Evolutionary conservation across 1,140 invertebrate genomes (phyloP).

Genomic region (Physella acuta): DNA sequence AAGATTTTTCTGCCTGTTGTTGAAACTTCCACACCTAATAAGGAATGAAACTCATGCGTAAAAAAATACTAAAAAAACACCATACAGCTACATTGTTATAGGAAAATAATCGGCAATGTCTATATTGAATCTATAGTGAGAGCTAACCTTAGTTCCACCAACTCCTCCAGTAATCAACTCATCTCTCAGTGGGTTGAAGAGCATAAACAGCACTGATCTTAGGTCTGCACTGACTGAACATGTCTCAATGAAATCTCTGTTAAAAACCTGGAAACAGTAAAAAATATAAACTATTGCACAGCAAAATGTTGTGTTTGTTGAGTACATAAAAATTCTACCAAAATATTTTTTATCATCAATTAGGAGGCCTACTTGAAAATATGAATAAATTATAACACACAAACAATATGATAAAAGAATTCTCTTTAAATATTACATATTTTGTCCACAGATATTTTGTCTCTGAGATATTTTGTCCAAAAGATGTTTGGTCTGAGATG

Average conservation of each 20-base stretch:
- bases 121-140: too few species aligned
- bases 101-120: too few species aligned
- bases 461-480: too few species aligned
- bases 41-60: conserved; percentile 6
- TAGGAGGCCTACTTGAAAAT: background rate
- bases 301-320: background rate
- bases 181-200: conserved; percentile 57
- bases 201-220: conserved; percentile 55
- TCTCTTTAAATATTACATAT: too few species aligned
- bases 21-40: conserved; percentile 54
- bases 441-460: too few species aligned
- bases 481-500: too few species aligned
- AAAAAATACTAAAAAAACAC: background rate
- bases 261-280: conserved; percentile 47
- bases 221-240: conserved; percentile 53
- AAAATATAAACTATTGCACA: background rate
- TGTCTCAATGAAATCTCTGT: conserved; percentile 56
- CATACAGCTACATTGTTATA: background rate
- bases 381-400: background rate
- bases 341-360: background rate
- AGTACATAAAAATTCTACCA: background rate
- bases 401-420: background rate
- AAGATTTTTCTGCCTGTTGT: conserved; percentile 44
- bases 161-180: conserved; percentile 59
- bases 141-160: conserved; percentile 54